Evolutionary conservation across 1,140 invertebrate species (phyloP).

Genomic region (Ceratosolen fusciceps): DNA sequence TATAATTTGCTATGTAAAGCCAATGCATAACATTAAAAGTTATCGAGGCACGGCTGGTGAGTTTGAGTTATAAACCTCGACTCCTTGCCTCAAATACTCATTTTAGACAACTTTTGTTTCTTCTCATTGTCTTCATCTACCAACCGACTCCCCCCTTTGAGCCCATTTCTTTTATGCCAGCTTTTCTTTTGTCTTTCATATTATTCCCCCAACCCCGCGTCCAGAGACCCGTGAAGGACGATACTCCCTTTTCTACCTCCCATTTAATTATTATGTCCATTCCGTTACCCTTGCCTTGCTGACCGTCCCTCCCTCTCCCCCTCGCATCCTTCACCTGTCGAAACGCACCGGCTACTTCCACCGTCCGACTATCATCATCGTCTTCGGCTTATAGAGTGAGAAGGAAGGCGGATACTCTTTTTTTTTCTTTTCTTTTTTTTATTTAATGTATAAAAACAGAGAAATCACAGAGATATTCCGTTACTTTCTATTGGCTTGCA

Average conservation of each 20-base stretch:
- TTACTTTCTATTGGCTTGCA: too few relatives aligned
- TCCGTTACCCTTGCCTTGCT: too few relatives aligned
- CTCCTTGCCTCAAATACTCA: conserved; percentile 5
- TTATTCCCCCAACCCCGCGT: background rate
- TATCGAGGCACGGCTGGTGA: background rate
- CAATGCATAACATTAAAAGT: conserved; percentile 36
- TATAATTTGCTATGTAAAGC: conserved; percentile 13
- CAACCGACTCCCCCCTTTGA: background rate
- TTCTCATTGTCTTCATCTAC: conserved; percentile 3
- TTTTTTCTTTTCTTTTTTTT: too few relatives aligned
- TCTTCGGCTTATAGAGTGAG: too few relatives aligned
- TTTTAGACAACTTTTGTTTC: conserved; percentile 25
- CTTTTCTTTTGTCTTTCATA: conserved; percentile 19
- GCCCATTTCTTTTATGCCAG: background rate
- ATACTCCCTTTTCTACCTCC: background rate
- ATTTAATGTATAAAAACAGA: too few relatives aligned
- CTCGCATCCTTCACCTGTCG: too few relatives aligned
- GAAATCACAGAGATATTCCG: too few relatives aligned
- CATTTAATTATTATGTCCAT: conserved; percentile 11
- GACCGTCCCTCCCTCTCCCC: too few relatives aligned
- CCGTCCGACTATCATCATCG: too few relatives aligned
- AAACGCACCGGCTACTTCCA: too few relatives aligned
- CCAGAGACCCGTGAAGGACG: too few relatives aligned
- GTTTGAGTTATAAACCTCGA: conserved; percentile 18
- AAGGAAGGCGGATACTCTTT: too few relatives aligned